A percentile compares a stretch with the other conserved stretches of the same genome.
Evolutionary conservation across 2,888 invertebrate species (phyloP).

Genomic region (Lasioglossum calceatum): DNA sequence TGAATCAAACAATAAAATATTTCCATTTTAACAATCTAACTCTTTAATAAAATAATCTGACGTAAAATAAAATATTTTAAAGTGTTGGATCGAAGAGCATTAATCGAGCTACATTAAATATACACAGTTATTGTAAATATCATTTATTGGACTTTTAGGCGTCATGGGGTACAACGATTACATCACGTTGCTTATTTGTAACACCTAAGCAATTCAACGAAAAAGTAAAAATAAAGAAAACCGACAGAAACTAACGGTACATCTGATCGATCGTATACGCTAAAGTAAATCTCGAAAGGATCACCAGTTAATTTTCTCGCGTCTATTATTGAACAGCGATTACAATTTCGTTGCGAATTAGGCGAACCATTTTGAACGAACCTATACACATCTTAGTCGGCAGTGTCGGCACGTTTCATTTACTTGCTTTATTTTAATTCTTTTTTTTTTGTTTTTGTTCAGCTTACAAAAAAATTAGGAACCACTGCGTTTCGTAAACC

Average conservation of each 20-base stretch:
- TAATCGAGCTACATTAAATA: neutral
- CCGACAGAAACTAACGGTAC: neutral
- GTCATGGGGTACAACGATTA: slow-evolving; percentile 75
- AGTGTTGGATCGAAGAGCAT: neutral
- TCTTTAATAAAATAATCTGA: too few relatives aligned
- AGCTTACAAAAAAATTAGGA: slow-evolving; percentile 64
- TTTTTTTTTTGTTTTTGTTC: neutral
- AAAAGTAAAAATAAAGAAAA: slow-evolving; percentile 21
- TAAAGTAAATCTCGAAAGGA: slow-evolving; percentile 21
- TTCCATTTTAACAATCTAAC: too few relatives aligned
- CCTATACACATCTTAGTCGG: slow-evolving; percentile 35
- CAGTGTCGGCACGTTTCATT: slow-evolving; percentile 43
- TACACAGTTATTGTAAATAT: slow-evolving; percentile 69
- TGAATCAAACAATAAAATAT: too few relatives aligned
- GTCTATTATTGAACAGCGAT: slow-evolving; percentile 57
- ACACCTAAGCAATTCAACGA: slow-evolving; percentile 72
- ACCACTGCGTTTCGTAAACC: slow-evolving; percentile 63
- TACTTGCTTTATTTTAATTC: neutral
- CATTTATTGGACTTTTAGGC: slow-evolving; percentile 75
- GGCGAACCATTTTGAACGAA: slow-evolving; percentile 47
- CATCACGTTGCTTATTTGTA: slow-evolving; percentile 74
- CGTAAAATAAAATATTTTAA: too few relatives aligned
- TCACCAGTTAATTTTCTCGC: slow-evolving; percentile 62
- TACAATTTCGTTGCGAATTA: slow-evolving; percentile 45
- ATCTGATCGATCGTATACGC: slow-evolving; percentile 22